Percentiles rank a stretch among this genome's conserved stretches.
Evolutionary conservation across 2,888 invertebrate species (phyloP).

Genomic region (Amphipoea oculea): DNA sequence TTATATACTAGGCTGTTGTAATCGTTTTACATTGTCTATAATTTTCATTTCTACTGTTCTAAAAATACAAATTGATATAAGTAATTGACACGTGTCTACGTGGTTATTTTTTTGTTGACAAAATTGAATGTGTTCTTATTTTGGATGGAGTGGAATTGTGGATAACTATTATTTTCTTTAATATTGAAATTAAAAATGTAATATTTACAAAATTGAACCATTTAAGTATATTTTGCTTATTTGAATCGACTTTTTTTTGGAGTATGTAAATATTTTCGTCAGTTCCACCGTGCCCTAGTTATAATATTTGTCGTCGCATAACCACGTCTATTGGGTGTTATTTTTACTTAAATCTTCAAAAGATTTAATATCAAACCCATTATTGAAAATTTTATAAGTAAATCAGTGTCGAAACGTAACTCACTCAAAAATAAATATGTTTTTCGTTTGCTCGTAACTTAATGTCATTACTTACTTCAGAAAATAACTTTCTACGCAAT

Average conservation of each 20-base stretch:
- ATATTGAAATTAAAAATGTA: not conserved
- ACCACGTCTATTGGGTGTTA: too few species aligned
- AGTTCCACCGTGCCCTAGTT: rapidly evolving
- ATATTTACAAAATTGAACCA: too few species aligned
- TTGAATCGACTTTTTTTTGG: not conserved
- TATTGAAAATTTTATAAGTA: not conserved
- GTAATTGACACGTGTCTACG: not conserved
- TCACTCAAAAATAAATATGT: not conserved
- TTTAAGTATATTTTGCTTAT: too few species aligned
- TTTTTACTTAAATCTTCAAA: too few species aligned
- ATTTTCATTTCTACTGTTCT: not conserved
- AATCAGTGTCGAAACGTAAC: not conserved
- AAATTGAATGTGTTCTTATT: not conserved
- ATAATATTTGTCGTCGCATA: too few species aligned
- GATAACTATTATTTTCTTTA: not conserved
- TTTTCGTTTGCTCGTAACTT: not conserved
- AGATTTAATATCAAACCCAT: not conserved
- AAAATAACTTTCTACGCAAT: conserved; percentile 31
- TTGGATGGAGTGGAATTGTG: not conserved
- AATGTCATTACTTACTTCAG: conserved; percentile 8
- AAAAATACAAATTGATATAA: too few species aligned
- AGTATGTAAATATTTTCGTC: not conserved
- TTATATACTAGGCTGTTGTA: not conserved
- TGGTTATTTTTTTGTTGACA: not conserved
- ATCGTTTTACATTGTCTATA: not conserved